Conservation (phyloP, 2,113 vertebrate genomes). For the Dicaeum eximium region DNA sequence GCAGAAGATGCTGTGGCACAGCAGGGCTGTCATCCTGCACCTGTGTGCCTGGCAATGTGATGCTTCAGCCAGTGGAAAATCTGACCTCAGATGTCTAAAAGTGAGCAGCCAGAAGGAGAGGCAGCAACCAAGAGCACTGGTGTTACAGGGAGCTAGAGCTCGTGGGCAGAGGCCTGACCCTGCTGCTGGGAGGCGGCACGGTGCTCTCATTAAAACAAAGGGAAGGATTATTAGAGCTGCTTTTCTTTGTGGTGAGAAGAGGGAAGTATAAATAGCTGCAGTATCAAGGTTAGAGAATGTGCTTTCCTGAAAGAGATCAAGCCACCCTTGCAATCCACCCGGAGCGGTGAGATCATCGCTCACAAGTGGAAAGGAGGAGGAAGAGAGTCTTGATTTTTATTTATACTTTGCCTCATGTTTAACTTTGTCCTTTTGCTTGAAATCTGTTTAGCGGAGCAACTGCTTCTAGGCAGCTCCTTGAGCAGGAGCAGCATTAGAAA, state of each 20-base stretch:
- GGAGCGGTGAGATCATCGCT: conserved; percentile 43
- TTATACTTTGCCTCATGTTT: conserved; percentile 61
- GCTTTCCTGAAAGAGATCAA: conserved; percentile 60
- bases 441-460: conserved; percentile 8
- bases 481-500: background rate
- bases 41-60: background rate
- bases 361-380: conserved; percentile 55
- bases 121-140: background rate
- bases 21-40: background rate
- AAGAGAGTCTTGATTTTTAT: conserved; percentile 57
- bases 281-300: conserved; percentile 58
- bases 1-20: background rate
- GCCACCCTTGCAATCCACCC: conserved; percentile 57
- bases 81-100: background rate
- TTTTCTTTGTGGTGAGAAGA: background rate
- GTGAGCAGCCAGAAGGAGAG: background rate
- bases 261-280: conserved; percentile 53
- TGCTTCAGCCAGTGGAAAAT: conserved; percentile 27
- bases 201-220: background rate
- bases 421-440: conserved; percentile 60
- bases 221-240: conserved; percentile 9
- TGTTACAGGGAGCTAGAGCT: background rate
- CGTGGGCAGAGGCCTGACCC: background rate
- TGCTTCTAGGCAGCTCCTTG: background rate
- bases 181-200: accelerated